Conservation (phyloP, 2,113 vertebrate genomes). For the Odocoileus virginianus region DNA sequence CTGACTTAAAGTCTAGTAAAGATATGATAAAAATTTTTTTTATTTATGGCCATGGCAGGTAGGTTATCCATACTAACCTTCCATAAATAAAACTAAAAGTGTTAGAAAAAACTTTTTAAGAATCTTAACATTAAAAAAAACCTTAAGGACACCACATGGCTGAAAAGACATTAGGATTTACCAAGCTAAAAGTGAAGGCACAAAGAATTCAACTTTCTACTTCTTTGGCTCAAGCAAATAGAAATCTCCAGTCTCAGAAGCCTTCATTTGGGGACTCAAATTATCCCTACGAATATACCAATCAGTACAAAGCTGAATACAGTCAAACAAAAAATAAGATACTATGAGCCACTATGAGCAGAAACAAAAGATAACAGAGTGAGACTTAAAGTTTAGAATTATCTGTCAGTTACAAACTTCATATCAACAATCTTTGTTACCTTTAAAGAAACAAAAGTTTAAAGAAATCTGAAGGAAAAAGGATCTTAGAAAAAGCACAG, state of each 20-base stretch:
- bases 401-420: background rate
- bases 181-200: background rate
- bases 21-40: background rate
- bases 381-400: background rate
- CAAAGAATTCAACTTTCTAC: background rate
- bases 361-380: background rate
- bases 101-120: background rate
- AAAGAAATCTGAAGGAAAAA: background rate
- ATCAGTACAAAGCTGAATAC: background rate
- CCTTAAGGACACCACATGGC: background rate
- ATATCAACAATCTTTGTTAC: background rate
- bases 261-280: background rate
- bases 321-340: background rate
- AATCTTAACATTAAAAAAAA: background rate
- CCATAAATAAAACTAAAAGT: background rate
- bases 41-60: background rate
- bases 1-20: background rate
- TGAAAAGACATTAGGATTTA: conserved; percentile 17
- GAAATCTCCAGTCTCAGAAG: background rate
- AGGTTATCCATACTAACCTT: background rate
- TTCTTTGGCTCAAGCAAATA: background rate
- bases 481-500: background rate
- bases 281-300: background rate
- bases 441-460: background rate
- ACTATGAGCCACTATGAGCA: background rate